phyloP scores from a whole-genome alignment of 2,888 invertebrate species.

The Cenopis cana region DNA sequence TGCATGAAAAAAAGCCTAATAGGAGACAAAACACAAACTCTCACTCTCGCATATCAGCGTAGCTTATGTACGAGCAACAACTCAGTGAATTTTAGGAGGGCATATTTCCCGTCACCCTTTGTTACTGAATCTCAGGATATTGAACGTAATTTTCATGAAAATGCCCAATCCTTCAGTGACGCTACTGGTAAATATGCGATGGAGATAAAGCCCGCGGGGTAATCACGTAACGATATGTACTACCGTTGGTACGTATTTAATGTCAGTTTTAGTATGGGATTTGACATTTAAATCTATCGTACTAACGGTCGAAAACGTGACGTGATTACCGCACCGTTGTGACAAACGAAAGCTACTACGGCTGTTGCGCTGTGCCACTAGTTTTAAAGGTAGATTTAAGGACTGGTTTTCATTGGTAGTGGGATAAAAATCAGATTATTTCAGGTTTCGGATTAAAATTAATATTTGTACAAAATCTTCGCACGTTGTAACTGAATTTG shows the following conservation, averaged over 20 bases:
- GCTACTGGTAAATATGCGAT: background rate
- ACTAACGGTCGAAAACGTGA: no score
- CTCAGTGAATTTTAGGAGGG: constrained; percentile 12
- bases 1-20: constrained; percentile 3
- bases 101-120: constrained; percentile 19
- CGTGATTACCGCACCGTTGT: no score
- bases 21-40: background rate
- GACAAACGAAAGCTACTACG: background rate
- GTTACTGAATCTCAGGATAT: constrained; percentile 10
- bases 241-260: no score
- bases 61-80: constrained; percentile 12
- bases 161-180: constrained; percentile 11
- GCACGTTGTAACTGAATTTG: no score
- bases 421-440: no score
- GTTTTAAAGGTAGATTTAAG: no score
- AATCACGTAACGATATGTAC: no score
- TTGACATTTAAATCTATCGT: no score
- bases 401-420: no score
- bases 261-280: no score
- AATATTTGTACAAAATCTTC: no score
- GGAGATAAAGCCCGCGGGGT: background rate
- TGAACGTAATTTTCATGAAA: constrained; percentile 18
- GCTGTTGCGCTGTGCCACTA: background rate
- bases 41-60: constrained; percentile 2
- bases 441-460: no score